Evolutionary conservation across 92 coral and sea anemone species (phyloP).

Genomic region (Epizoanthus illoricatus): DNA sequence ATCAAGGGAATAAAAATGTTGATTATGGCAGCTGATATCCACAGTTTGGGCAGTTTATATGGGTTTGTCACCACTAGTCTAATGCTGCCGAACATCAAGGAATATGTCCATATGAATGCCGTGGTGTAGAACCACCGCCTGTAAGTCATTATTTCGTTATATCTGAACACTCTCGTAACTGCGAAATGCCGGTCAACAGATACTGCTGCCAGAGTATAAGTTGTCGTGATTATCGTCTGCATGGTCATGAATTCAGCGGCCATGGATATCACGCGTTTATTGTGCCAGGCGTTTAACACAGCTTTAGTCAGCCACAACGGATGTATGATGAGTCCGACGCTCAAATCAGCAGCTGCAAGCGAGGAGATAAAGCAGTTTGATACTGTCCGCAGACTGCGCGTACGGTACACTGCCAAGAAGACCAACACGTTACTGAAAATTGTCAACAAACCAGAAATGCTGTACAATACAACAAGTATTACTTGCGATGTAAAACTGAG

Average conservation of each 20-base stretch:
- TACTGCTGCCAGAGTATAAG: constrained; percentile 31
- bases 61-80: constrained; percentile 60
- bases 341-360: constrained; percentile 34
- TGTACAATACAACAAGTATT: neutral
- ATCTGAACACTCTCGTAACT: constrained; percentile 18
- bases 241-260: constrained; percentile 30
- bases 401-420: constrained; percentile 31
- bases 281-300: constrained; percentile 11
- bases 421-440: constrained; percentile 20
- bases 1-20: constrained; percentile 61
- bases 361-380: constrained; percentile 46
- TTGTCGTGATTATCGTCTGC: constrained; percentile 35
- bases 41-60: constrained; percentile 59
- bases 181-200: constrained; percentile 40
- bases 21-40: constrained; percentile 64
- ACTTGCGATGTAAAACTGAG: constrained; percentile 33
- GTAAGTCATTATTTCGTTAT: constrained; percentile 25
- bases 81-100: constrained; percentile 27
- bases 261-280: neutral
- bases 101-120: constrained; percentile 30
- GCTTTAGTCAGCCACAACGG: constrained; percentile 15
- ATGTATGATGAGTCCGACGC: constrained; percentile 25
- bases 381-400: constrained; percentile 2
- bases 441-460: constrained; percentile 14
- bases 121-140: constrained; percentile 11